Base-by-base conservation (phyloP, 2,888 invertebrate genomes). In the Thereva nobilitata region DNA sequence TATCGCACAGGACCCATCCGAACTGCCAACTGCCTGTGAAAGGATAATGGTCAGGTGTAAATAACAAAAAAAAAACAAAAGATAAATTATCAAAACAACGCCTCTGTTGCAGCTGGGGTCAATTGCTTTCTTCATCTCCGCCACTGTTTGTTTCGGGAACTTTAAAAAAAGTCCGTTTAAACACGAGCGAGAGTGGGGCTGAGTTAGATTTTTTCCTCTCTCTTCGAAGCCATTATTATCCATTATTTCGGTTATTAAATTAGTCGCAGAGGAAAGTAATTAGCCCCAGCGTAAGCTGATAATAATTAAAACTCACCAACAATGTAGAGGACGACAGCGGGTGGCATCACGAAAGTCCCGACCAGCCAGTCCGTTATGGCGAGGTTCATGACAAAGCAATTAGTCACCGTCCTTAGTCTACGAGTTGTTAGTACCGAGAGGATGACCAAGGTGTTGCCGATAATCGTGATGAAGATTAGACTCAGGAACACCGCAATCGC, bases 321-420 rank as follows among this genome's bases (percentile, higher is more conserved):
- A 71, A 95, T 85, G 80, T 92, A 90, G 68, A 92, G 86, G 59
- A 92, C 89, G 53, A 95, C 93, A 9, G 95, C 94, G 55, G 95
- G 95, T 4, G 97, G 97, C 90, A 97, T 92, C 0, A 97, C 96
- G 74, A 93, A 92, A 12, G 95, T 88, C 2, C 96, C 97, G 0
- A 98, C 95, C 71, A 96, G 79, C 82, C 95, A 87, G 83, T 97
- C 97, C 40, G 97, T 96, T 0, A 91, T 90, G 0, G 97, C 97
- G 76, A 97, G 82, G 67, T 95, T 96, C 75, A 95, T 93, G 70
- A 97, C 95, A 81, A 97, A 95, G 77, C 95, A 93, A 78, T 97
- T 97, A 56, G 96, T 97, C 38, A 96, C 95, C 0, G 95, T 95
- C 65, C 97, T 86, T 72, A 97, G 83, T 71, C 95, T 86, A 74